Percentiles rank a stretch among this genome's conserved stretches.
phyloP scores from a whole-genome alignment of 2,113 vertebrate genomes.

The Rissa tridactyla region DNA sequence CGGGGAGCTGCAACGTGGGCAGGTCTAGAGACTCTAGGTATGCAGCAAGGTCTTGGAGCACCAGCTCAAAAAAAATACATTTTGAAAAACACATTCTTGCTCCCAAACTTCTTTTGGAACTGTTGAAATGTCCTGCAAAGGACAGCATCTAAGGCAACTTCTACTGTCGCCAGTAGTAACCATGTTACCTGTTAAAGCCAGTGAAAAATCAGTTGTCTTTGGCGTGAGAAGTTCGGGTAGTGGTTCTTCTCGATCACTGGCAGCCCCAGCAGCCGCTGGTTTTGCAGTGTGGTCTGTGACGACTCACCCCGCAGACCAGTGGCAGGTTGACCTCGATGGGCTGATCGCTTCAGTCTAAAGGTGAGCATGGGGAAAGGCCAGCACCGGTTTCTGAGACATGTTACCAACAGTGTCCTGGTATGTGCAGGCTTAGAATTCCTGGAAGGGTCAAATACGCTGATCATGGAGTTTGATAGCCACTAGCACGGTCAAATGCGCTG shows the following conservation, averaged over 20 bases:
- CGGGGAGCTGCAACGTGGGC: background rate
- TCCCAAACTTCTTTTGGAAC: background rate
- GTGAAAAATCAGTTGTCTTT: background rate
- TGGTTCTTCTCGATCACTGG: rapidly evolving
- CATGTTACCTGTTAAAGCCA: background rate
- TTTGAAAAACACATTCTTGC: background rate
- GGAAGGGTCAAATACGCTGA: background rate
- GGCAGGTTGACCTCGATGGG: rapidly evolving
- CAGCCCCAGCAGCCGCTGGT: background rate
- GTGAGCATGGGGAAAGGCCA: background rate
- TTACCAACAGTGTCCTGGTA: background rate
- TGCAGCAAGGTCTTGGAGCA: background rate
- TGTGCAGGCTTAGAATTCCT: background rate
- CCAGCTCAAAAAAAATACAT: background rate
- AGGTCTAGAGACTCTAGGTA: background rate
- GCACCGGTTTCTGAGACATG: rapidly evolving
- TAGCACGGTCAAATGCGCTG: background rate
- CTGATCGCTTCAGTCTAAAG: background rate
- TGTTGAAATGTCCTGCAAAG: background rate
- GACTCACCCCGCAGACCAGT: background rate
- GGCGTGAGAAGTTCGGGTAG: background rate
- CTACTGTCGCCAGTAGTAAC: background rate
- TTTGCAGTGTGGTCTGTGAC: background rate
- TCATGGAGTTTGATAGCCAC: background rate
- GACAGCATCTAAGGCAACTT: background rate